phyloP scores from a whole-genome alignment of 1,140 invertebrate species.

The Steinernema khuongi region DNA sequence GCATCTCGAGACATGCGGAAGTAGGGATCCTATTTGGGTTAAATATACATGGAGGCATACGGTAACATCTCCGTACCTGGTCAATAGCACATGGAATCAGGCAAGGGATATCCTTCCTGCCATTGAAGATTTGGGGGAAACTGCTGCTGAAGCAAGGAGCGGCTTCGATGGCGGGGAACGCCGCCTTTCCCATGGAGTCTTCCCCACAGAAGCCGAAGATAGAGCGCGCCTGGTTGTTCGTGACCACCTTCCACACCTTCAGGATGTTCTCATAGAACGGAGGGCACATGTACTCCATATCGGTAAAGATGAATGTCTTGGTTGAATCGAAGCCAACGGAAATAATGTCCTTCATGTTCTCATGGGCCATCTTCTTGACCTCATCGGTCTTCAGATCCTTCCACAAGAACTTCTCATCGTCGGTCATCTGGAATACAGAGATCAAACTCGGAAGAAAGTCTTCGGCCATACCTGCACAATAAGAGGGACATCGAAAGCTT shows the following conservation, averaged over 20 bases:
- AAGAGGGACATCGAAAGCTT: slow-evolving; percentile 90
- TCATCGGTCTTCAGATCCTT: slow-evolving; percentile 87
- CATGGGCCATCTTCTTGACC: slow-evolving; percentile 73
- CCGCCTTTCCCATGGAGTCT: slow-evolving; percentile 88
- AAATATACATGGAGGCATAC: slow-evolving; percentile 21
- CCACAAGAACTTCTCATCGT: slow-evolving; percentile 98
- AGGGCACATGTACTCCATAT: slow-evolving; percentile 86
- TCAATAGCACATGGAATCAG: slow-evolving; percentile 98
- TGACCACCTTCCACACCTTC: slow-evolving; percentile 83
- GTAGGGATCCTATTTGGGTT: slow-evolving; percentile 76
- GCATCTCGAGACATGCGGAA: slow-evolving; percentile 97
- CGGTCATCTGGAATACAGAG: slow-evolving; percentile 82
- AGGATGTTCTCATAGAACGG: slow-evolving; percentile 88
- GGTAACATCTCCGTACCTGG: slow-evolving; percentile 66
- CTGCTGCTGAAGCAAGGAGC: slow-evolving; percentile 85
- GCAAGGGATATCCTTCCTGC: slow-evolving; percentile 75
- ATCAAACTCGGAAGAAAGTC: neutral
- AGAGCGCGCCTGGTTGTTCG: slow-evolving; percentile 82
- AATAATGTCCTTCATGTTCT: slow-evolving; percentile 97
- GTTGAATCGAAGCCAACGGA: slow-evolving; percentile 89
- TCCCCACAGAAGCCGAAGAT: slow-evolving; percentile 97
- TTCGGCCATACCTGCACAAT: slow-evolving; percentile 58
- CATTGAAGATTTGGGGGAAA: slow-evolving; percentile 88
- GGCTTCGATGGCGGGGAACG: slow-evolving; percentile 91
- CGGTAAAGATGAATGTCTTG: slow-evolving; percentile 95